Evolutionary conservation across 2,888 invertebrate genomes (phyloP).

Genomic region (Leptinotarsa haldemani): DNA sequence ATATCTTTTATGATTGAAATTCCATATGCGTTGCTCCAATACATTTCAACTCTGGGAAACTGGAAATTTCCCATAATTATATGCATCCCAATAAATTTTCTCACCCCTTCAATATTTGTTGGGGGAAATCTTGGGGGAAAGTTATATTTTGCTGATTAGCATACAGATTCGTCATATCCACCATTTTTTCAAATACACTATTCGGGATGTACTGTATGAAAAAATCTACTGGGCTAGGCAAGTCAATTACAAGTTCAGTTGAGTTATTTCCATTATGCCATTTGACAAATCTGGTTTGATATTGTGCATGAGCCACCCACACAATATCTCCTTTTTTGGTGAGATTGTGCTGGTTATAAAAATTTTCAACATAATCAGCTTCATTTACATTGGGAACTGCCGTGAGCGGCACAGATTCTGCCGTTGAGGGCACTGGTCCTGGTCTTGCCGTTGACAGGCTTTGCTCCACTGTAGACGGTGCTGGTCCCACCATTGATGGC

Average conservation of each 20-base stretch:
- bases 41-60: too few relatives aligned
- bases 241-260: slow-evolving; percentile 7
- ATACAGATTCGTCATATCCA: slow-evolving; percentile 21
- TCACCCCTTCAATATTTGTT: too few relatives aligned
- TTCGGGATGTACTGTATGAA: slow-evolving; percentile 5
- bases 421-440: too few relatives aligned
- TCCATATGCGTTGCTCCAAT: too few relatives aligned
- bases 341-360: too few relatives aligned
- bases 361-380: too few relatives aligned
- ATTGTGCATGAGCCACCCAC: neutral
- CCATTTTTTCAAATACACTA: slow-evolving; percentile 14
- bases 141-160: slow-evolving; percentile 24
- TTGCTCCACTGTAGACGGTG: neutral
- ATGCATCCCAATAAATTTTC: too few relatives aligned
- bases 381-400: too few relatives aligned
- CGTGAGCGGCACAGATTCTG: too few relatives aligned
- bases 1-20: too few relatives aligned
- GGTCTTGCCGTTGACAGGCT: neutral
- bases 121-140: slow-evolving; percentile 17
- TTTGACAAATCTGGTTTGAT: slow-evolving; percentile 3
- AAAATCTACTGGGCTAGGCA: neutral
- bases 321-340: too few relatives aligned
- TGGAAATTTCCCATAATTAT: too few relatives aligned
- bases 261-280: neutral
- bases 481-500: neutral